Evolutionary conservation across 2,888 invertebrate species (phyloP).

Genomic region (Aleiodes leptofemur): DNA sequence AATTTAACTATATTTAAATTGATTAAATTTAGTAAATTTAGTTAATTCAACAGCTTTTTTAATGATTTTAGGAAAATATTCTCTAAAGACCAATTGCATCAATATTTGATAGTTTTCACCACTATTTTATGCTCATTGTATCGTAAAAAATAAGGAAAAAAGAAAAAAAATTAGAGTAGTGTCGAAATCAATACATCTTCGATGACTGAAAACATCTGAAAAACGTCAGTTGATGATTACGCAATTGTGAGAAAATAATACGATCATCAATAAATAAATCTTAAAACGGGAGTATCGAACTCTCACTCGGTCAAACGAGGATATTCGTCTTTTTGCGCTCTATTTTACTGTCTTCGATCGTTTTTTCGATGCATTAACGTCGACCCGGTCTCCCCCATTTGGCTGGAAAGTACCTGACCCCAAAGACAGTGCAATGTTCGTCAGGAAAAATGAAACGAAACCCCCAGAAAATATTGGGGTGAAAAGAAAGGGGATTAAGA

Average conservation of each 20-base stretch:
- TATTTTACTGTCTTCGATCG: slow-evolving; percentile 22
- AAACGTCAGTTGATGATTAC: slow-evolving; percentile 6
- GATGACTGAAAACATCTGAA: not conserved
- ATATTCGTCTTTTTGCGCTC: slow-evolving; percentile 15
- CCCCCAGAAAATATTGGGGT: no score
- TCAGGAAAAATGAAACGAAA: not conserved
- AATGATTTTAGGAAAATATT: no score
- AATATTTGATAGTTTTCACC: no score
- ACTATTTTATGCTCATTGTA: no score
- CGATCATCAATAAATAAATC: not conserved
- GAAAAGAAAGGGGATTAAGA: no score
- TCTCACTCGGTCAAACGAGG: slow-evolving; percentile 38
- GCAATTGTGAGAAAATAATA: not conserved
- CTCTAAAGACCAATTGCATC: no score
- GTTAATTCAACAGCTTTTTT: no score
- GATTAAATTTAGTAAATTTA: no score
- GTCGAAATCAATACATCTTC: not conserved
- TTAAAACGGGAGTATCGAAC: slow-evolving; percentile 33
- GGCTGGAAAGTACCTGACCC: not conserved
- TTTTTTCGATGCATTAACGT: slow-evolving; percentile 6
- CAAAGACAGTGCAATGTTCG: slow-evolving; percentile 3
- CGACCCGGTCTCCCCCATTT: not conserved
- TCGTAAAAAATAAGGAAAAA: not conserved
- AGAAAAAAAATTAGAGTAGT: not conserved
- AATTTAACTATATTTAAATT: no score